phyloP scores from a whole-genome alignment of 2,888 invertebrate species.

The Monopis laevigella region DNA sequence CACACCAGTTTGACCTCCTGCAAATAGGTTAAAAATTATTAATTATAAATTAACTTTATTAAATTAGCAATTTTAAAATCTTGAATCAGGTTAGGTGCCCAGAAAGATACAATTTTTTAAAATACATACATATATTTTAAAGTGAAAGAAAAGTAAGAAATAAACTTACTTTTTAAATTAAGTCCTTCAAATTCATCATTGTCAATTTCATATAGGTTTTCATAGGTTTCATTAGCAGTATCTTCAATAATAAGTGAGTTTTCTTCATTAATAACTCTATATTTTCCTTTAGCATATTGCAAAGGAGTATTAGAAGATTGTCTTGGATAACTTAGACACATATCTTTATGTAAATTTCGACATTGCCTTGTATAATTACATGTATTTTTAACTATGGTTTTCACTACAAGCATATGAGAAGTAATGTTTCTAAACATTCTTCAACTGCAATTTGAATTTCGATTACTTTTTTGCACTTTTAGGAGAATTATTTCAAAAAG shows the following conservation, averaged over 20 bases:
- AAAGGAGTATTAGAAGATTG: conserved; percentile 42
- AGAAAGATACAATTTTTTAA: no score
- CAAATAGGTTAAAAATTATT: conserved; percentile 24
- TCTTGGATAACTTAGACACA: conserved; percentile 44
- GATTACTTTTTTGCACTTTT: no score
- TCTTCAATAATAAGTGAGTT: conserved; percentile 77
- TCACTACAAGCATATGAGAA: no score
- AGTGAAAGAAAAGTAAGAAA: background rate
- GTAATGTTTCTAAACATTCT: no score
- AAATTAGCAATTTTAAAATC: no score
- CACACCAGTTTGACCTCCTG: conserved; percentile 86
- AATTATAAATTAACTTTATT: conserved; percentile 5
- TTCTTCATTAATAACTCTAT: conserved; percentile 75
- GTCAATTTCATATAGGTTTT: conserved; percentile 38
- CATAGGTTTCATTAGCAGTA: conserved; percentile 72
- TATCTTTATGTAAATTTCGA: conserved; percentile 36
- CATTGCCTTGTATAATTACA: background rate
- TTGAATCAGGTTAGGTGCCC: background rate
- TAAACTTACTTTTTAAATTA: conserved; percentile 64
- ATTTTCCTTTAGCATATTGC: conserved; percentile 67
- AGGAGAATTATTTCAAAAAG: no score
- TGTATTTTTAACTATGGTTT: background rate
- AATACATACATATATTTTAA: background rate
- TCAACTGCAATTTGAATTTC: no score
- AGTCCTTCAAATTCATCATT: conserved; percentile 71